Base-by-base conservation (phyloP, 1,140 invertebrate species). In the Drosophila malerkotliana region DNA sequence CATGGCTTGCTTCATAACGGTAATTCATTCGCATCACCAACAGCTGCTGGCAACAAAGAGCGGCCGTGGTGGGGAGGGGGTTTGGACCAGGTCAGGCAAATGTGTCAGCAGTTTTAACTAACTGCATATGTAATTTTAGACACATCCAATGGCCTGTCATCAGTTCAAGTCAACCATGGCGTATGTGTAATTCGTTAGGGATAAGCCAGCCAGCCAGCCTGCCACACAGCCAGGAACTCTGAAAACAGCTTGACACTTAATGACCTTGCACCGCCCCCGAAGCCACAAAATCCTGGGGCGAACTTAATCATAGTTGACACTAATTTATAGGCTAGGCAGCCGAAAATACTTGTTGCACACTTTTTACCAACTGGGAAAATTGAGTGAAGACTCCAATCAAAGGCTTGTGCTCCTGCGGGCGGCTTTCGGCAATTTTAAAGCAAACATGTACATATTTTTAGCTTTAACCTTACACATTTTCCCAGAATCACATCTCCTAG, bases 91-190 rank as follows among this genome's bases (percentile, higher is more conserved):
- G 63, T 67, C 63, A 53, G 63, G 63, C 45, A 64, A 75, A 75
- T 66, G 80, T 84, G 76, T 61, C 80, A 83, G 75, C 64, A 79
- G 51, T 55, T 76, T 74, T 60, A 74, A 63, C 66, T 55, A 59
- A 57, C 76, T 69, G 67, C 61, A 57, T 56, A 77, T 64, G 80
- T 79, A 84, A 84, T 84, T 84, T 84, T 77, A 83, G 80, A 41
- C 72, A 77, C 72, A 64, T 60, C 58, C 59, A 44, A 62, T 64
- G 68, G 55, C 62, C 77, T 77, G 67, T 77, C 80, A 84, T 84
- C 77, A 77, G 80, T 77, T 80, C 51, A 60, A 72, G 67, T 77
- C 78, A 82, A 56, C 44, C 56, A 55, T 62, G 72, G 48, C 61
- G 73, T 72, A 72, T 67, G 73, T 57, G 78, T 58, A 73, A 82